Base-by-base conservation (phyloP, 1,140 invertebrate species). In the Cylas formicarius region DNA sequence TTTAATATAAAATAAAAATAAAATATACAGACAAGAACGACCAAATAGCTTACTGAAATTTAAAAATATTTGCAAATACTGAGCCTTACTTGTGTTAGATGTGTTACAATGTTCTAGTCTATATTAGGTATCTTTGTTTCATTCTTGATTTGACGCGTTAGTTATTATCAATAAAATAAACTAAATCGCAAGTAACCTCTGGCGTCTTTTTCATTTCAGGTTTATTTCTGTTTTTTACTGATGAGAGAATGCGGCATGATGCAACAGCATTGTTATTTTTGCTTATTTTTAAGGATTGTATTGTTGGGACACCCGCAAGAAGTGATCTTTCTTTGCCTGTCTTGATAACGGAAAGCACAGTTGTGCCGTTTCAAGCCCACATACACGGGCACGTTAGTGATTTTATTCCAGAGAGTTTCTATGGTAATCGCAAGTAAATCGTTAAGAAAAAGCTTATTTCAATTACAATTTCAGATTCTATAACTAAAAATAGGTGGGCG, bases 221-320 rank as follows among this genome's bases (percentile, higher is more conserved):
- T 28, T 42, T 77, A 19, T 73, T 76, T 57, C 47, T 75, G 31
- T 76, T 71, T 65, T 67, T 67, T 39, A 69, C 69, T 21, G 73
- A 76, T 35, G 68, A 73, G 50, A 58, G 61, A 27, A 46, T 72
- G 14, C 69, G 66, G 50, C 52, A 58, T 8, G 72, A 75, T 56
- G 67, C 55, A 2, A 58, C 66, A 9, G 64, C 67, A 23, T 50
- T 77, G 10, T 44, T 76, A 3, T 69, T 65, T 52, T 42, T 75
- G 1, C 50, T 76, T 36, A 49, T 72, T 14, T 76, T 69, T 35
- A 64, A 62, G 44, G 67, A 71, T 32, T 69, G 63, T 43, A 63
- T 75, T 3, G 56, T 67, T 21, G 67, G 62, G 37, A 53, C 41
- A 23, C 55, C 56, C 27, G 53, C 63, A 20, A 63, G 53, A 31